phyloP scores from a whole-genome alignment of 2,113 vertebrate genomes.

The Macaca mulatta region DNA sequence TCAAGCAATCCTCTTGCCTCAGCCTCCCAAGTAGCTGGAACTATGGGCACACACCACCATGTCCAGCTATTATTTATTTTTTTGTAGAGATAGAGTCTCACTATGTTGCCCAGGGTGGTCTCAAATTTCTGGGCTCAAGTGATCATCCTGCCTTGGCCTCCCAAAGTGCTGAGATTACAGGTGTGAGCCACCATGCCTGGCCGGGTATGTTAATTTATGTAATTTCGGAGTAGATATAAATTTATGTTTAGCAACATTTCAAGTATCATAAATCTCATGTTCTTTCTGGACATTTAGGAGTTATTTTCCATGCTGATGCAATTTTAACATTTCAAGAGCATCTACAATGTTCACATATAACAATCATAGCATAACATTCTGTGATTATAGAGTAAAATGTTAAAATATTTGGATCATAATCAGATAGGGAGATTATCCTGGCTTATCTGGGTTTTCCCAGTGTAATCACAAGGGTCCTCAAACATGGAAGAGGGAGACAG shows the following conservation, averaged over 20 bases:
- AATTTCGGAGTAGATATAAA: background rate
- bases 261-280: background rate
- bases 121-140: too few relatives aligned
- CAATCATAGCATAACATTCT: background rate
- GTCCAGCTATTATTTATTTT: too few relatives aligned
- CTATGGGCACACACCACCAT: too few relatives aligned
- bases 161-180: too few relatives aligned
- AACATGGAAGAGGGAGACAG: background rate
- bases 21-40: too few relatives aligned
- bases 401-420: background rate
- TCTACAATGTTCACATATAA: background rate
- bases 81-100: too few relatives aligned
- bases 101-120: too few relatives aligned
- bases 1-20: too few relatives aligned
- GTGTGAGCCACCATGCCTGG: too few relatives aligned
- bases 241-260: background rate
- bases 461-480: background rate
- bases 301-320: background rate
- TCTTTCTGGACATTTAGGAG: background rate
- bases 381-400: background rate
- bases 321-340: background rate
- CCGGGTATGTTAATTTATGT: background rate
- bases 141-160: too few relatives aligned
- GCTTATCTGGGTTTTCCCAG: background rate
- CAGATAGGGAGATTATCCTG: background rate